These are phyloP conservation scores for Proisotoma minuta DNA, from an alignment of 2,888 invertebrate genomes.

Conservation along the genomic window DNA sequence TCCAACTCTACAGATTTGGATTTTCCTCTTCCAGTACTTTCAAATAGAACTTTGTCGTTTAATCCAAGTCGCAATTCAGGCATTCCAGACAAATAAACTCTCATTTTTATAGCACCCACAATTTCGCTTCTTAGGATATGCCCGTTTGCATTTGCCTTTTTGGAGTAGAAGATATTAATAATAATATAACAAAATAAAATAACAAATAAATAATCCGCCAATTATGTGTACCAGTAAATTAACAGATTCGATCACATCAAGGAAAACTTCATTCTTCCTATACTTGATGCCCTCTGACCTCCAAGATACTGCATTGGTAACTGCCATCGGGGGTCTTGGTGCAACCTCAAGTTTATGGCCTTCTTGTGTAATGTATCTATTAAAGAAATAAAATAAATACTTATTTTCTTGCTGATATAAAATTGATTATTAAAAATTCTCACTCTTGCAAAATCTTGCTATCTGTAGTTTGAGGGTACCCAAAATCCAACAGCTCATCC, in stretches of 20 bases:
- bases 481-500: constrained; percentile 95
- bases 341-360: constrained; percentile 96
- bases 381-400: background rate
- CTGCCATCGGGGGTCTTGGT: constrained; percentile 93
- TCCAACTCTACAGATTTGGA: constrained; percentile 97
- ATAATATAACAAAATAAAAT: too few species aligned
- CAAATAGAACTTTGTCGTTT: constrained; percentile 96
- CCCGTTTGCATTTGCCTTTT: constrained; percentile 83
- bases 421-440: constrained; percentile 44
- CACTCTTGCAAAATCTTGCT: constrained; percentile 93
- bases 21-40: constrained; percentile 93
- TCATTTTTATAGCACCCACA: constrained; percentile 97
- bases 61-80: constrained; percentile 92
- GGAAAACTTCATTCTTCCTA: constrained; percentile 96
- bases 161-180: too few species aligned
- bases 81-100: constrained; percentile 97
- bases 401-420: background rate
- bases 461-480: constrained; percentile 97
- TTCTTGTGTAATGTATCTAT: constrained; percentile 89
- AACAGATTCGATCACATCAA: constrained; percentile 98
- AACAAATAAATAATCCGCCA: too few species aligned
- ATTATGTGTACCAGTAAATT: constrained; percentile 75
- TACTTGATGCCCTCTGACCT: constrained; percentile 97
- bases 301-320: constrained; percentile 99
- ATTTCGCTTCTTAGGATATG: constrained; percentile 96